Evolutionary conservation across 2,797 vertebrate genomes (phyloP).

Genomic region (Denticeps clupeoides): DNA sequence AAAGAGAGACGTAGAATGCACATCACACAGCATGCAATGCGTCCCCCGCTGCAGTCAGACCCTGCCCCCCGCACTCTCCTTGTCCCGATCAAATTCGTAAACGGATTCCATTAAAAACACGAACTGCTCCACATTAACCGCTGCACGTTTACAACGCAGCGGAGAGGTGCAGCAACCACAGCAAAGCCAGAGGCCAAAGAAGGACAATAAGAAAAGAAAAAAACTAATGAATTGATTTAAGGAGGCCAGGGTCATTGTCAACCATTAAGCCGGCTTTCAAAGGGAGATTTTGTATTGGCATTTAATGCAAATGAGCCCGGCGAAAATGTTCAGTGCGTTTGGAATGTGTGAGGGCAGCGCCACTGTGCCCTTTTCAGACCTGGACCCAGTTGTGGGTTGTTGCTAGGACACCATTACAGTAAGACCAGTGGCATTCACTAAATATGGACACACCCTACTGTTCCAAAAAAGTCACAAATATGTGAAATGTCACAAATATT

Average conservation of each 20-base stretch:
- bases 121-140: constrained; percentile 29
- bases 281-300: constrained; percentile 3
- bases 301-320: constrained; percentile 21
- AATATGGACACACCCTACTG: too few species aligned
- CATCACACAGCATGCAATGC: too few species aligned
- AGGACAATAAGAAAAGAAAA: constrained; percentile 11
- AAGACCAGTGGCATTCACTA: not conserved
- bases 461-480: too few species aligned
- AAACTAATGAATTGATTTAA: constrained; percentile 45
- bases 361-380: constrained; percentile 12
- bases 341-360: constrained; percentile 23
- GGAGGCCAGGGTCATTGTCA: constrained; percentile 26
- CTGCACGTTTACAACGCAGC: constrained; percentile 32
- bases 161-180: constrained; percentile 25
- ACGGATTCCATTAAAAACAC: constrained; percentile 28
- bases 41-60: too few species aligned
- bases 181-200: constrained; percentile 11
- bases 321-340: constrained; percentile 11
- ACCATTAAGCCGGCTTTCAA: constrained; percentile 7
- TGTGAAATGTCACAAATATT: too few species aligned
- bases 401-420: constrained; percentile 8
- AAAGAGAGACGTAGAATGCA: too few species aligned
- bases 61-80: too few species aligned
- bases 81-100: constrained; percentile 24
- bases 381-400: constrained; percentile 3